Conservation (phyloP, 2,113 vertebrate species). For the Buteo buteo region DNA sequence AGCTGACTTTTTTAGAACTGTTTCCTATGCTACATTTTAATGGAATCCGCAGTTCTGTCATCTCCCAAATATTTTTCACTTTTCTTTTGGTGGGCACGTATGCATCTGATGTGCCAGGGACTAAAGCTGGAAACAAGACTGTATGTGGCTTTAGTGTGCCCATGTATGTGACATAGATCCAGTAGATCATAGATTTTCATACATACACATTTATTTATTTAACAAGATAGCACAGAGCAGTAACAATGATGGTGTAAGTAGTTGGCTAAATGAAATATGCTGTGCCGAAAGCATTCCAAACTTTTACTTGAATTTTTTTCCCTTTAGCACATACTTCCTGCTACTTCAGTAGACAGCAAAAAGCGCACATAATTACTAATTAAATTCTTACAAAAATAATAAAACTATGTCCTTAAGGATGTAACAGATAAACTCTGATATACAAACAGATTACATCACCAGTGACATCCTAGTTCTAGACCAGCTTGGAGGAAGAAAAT, state of each 20-base stretch:
- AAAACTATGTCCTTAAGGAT: conserved; percentile 47
- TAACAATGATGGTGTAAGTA: neutral
- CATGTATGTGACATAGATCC: neutral
- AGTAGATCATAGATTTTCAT: neutral
- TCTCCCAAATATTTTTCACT: neutral
- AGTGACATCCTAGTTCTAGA: conserved; percentile 28
- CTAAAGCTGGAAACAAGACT: neutral
- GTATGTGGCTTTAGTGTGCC: neutral
- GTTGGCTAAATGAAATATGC: neutral
- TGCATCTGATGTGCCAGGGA: neutral
- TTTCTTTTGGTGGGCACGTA: neutral
- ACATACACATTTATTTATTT: neutral
- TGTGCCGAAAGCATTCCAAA: neutral
- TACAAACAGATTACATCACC: conserved; percentile 21
- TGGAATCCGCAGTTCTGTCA: neutral
- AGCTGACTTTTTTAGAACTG: neutral
- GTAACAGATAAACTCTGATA: conserved; percentile 13
- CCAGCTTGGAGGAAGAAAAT: conserved; percentile 24
- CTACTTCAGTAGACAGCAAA: neutral
- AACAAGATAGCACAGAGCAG: neutral
- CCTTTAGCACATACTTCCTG: neutral
- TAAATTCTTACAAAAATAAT: conserved; percentile 48
- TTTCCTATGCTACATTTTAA: neutral
- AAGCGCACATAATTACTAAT: conserved; percentile 42
- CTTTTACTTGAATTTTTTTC: neutral